These are phyloP conservation scores for Onthophagus taurus DNA, from an alignment of 1,140 invertebrate genomes.

Conservation along the genomic window DNA sequence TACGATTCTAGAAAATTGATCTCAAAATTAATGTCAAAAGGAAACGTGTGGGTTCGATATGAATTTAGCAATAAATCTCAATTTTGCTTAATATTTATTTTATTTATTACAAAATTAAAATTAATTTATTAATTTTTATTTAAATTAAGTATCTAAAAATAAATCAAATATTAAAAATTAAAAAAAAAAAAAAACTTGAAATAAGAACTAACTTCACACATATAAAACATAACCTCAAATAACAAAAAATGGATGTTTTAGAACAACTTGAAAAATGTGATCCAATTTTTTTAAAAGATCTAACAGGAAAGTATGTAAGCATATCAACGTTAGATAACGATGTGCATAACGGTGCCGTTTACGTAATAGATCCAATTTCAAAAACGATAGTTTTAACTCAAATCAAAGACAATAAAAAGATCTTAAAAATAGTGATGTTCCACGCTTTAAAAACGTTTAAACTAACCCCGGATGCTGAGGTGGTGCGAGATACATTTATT, in stretches of 20 bases:
- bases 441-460: conserved; percentile 27
- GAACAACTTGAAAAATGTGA: background rate
- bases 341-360: conserved; percentile 20
- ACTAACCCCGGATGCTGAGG: conserved; percentile 15
- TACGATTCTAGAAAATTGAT: too few relatives aligned
- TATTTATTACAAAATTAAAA: too few relatives aligned
- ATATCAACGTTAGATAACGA: conserved; percentile 24
- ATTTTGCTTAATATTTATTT: too few relatives aligned
- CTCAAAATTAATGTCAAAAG: too few relatives aligned
- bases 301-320: conserved; percentile 15
- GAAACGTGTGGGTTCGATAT: too few relatives aligned
- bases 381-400: conserved; percentile 25
- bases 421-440: conserved; percentile 19
- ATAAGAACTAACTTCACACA: too few relatives aligned
- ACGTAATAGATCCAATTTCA: conserved; percentile 31
- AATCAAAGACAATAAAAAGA: conserved; percentile 14
- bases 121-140: too few relatives aligned
- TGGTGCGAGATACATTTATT: conserved; percentile 17
- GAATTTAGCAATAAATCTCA: too few relatives aligned
- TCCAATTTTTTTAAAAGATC: background rate
- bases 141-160: too few relatives aligned
- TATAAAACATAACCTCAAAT: conserved; percentile 3
- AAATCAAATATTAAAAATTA: too few relatives aligned
- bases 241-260: background rate
- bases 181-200: too few relatives aligned